Base-by-base conservation (phyloP, 2,888 invertebrate species). In the Drosophila atroscutellata region DNA sequence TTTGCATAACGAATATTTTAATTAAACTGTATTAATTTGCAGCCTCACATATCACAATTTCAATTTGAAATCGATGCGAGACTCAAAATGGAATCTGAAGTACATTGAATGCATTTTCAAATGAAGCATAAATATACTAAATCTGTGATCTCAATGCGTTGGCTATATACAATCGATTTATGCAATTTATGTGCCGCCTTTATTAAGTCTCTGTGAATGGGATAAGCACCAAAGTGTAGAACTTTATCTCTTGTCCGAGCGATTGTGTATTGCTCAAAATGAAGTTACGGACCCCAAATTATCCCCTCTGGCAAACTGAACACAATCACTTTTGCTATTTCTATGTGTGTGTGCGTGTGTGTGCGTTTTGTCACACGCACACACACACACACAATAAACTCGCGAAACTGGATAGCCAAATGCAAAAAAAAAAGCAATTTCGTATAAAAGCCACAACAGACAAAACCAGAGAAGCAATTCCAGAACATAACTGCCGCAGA, bases 401-500 rank as follows among this genome's bases (percentile, higher is more conserved):
- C 55, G 52, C 54, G 34, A 68, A 34, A 65, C 26, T 32, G 66
- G 36, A 61, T 69, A 60, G 5, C 18, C 20, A 13, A 5, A 6
- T 13, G 2, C 3, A 24, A 51, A 74, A 80, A 89, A 87, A 89
- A 76, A 26, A 26, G 78, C 87, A 85, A 86, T 86, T 86, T 89
- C 76, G 70, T 75, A 77, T 76, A 76, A 86, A 89, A 87, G 88
- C 86, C 85, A 75, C 89, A 86, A 73, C 88, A 85, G 80, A 80
- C 83, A 80, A 69, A 83, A 72, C 86, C 86, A 73, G 72, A 71
- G 72, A 32, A 66, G 37, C 64, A 56, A 56, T n/a, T 24, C 56
- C 30, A 26, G 60, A 63, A 62, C 69, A 74, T 62, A 76, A 67
- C 70, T 71, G 75, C 81, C 88, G 71, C 88, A 85, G 83, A 82